phyloP scores from a whole-genome alignment of 2,888 invertebrate species.

The Thymelicus sylvestris region DNA sequence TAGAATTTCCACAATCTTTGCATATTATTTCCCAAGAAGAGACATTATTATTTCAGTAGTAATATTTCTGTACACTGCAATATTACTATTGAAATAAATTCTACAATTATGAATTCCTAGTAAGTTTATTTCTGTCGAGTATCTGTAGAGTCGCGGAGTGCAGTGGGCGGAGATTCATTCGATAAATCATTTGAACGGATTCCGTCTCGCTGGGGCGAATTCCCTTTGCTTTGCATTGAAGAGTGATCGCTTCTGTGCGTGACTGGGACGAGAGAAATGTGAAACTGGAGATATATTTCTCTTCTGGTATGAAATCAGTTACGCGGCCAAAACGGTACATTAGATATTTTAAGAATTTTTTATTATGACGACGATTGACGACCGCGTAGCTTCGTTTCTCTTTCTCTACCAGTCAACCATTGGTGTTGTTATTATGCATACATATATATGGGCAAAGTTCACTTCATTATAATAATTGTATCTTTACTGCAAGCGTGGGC shows the following conservation, averaged over 20 bases:
- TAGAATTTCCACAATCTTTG: background rate
- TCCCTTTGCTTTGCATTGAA: background rate
- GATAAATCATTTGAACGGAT: conserved; percentile 10
- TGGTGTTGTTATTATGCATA: no score
- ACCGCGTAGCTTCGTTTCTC: no score
- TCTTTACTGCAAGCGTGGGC: no score
- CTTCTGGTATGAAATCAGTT: no score
- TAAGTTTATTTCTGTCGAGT: conserved; percentile 1
- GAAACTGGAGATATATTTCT: no score
- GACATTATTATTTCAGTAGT: background rate
- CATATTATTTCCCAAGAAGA: background rate
- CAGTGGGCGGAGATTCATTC: conserved; percentile 5
- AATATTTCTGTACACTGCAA: background rate
- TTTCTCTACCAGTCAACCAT: no score
- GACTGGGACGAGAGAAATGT: background rate
- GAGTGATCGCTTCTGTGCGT: conserved; percentile 1
- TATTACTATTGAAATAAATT: background rate
- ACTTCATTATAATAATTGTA: no score
- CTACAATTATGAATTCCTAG: background rate
- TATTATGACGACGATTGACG: no score
- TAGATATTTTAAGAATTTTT: no score
- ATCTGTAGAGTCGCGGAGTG: background rate
- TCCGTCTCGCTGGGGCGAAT: conserved; percentile 2
- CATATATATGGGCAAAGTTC: no score
- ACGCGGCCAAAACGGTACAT: no score